These are phyloP conservation scores for Maniola jurtina DNA, from an alignment of 1,140 invertebrate species.

Conservation along the genomic window DNA sequence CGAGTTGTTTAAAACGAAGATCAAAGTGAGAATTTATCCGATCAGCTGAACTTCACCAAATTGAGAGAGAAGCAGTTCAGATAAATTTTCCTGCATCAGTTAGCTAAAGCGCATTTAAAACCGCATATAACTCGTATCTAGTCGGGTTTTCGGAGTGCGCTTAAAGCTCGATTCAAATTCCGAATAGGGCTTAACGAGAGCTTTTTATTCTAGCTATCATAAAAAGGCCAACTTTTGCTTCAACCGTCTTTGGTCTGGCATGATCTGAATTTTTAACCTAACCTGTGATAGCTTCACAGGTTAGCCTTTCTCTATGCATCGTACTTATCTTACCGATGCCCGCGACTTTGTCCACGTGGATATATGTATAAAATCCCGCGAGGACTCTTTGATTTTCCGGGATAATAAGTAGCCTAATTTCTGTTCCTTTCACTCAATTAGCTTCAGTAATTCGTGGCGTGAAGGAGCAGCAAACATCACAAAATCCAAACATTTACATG, in stretches of 20 bases:
- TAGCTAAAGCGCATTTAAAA: conserved; percentile 30
- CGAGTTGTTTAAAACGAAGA: neutral
- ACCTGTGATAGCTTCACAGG: neutral
- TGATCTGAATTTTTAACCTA: neutral
- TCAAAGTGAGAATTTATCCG: conserved; percentile 3
- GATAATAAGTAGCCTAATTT: no score
- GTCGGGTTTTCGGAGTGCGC: conserved; percentile 20
- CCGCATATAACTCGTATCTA: conserved; percentile 28
- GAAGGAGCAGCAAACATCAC: no score
- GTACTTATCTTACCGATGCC: no score
- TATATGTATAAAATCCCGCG: no score
- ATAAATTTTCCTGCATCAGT: conserved; percentile 29
- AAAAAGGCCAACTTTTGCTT: neutral
- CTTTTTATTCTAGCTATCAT: neutral
- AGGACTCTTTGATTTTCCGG: no score
- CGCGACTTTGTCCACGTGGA: no score
- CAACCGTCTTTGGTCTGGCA: neutral
- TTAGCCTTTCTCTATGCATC: neutral
- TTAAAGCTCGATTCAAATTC: conserved; percentile 22
- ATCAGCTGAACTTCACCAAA: conserved; percentile 6
- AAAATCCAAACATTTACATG: no score
- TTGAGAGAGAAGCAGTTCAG: conserved; percentile 15
- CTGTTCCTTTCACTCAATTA: no score
- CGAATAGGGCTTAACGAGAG: conserved; percentile 16
- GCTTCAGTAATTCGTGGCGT: no score